Conservation (phyloP, 2,113 vertebrate genomes). For the Xiphias gladius region DNA sequence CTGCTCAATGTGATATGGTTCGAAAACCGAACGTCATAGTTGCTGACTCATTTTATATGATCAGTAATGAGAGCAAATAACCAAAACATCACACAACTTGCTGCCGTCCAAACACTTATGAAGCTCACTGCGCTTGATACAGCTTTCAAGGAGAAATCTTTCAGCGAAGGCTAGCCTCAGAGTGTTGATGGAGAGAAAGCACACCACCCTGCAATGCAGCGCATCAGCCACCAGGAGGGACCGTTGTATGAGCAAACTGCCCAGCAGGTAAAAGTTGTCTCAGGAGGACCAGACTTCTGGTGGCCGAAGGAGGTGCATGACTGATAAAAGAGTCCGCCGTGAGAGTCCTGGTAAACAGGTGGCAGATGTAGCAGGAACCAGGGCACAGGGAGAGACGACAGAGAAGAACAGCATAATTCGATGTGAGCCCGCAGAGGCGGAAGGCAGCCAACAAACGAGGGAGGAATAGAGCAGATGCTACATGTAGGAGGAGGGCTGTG, state of each 20-base stretch:
- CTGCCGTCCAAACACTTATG: conserved; percentile 34
- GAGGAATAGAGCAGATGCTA: conserved; percentile 73
- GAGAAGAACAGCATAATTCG: conserved; percentile 84
- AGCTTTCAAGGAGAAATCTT: conserved; percentile 15
- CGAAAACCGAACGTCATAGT: conserved; percentile 8
- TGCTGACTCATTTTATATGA: conserved; percentile 29
- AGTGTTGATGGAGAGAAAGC: conserved; percentile 40
- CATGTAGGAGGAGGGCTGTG: conserved; percentile 49
- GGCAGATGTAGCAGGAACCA: conserved; percentile 69
- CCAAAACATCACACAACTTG: neutral
- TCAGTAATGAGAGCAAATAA: conserved; percentile 3
- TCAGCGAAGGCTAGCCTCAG: conserved; percentile 14
- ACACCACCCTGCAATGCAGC: conserved; percentile 35
- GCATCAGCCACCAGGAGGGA: conserved; percentile 61
- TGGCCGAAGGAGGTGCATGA: conserved; percentile 47
- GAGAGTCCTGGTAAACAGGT: conserved; percentile 82
- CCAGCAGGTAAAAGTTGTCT: conserved; percentile 41
- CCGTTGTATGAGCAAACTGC: neutral
- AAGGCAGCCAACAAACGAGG: conserved; percentile 66
- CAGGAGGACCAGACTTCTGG: conserved; percentile 33
- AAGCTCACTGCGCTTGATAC: conserved; percentile 42
- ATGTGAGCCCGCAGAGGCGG: conserved; percentile 73
- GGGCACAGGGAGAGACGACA: conserved; percentile 70
- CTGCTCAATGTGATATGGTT: neutral
- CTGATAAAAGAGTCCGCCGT: conserved; percentile 70